These are phyloP conservation scores for Emmelina monodactyla DNA, from an alignment of 2,888 invertebrate genomes.

Conservation along the genomic window DNA sequence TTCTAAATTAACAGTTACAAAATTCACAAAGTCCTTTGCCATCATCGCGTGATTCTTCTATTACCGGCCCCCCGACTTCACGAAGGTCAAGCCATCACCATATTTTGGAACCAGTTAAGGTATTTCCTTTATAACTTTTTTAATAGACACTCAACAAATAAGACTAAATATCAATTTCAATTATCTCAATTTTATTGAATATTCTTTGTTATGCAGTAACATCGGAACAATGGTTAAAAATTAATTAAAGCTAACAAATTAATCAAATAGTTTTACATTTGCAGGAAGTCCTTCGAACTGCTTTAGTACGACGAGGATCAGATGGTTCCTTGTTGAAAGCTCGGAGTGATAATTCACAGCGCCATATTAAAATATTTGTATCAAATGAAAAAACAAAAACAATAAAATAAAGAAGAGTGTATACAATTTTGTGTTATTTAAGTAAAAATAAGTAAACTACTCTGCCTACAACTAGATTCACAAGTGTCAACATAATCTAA, in stretches of 20 bases:
- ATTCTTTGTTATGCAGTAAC: no score
- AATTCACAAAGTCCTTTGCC: slow-evolving; percentile 20
- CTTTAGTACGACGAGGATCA: slow-evolving; percentile 47
- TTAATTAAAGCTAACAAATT: no score
- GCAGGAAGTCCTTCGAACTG: slow-evolving; percentile 45
- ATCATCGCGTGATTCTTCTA: slow-evolving; percentile 47
- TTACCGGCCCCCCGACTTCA: slow-evolving; percentile 49
- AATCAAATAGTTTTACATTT: no score
- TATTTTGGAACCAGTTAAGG: slow-evolving; percentile 45
- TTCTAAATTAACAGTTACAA: not conserved
- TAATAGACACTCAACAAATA: no score
- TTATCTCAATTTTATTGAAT: no score
- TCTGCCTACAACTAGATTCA: no score
- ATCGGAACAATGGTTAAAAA: no score
- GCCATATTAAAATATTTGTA: slow-evolving; percentile 51
- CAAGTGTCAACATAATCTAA: no score
- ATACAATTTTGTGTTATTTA: no score
- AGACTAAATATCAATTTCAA: no score
- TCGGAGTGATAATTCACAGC: slow-evolving; percentile 28
- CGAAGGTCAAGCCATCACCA: slow-evolving; percentile 54
- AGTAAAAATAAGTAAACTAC: no score
- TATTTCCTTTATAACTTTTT: slow-evolving; percentile 16
- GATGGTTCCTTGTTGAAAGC: slow-evolving; percentile 50
- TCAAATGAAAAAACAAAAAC: slow-evolving; percentile 25
- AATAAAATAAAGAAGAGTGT: no score